These are phyloP conservation scores for Simalia tracyae DNA, from an alignment of 2,797 vertebrate genomes.

Conservation along the genomic window DNA sequence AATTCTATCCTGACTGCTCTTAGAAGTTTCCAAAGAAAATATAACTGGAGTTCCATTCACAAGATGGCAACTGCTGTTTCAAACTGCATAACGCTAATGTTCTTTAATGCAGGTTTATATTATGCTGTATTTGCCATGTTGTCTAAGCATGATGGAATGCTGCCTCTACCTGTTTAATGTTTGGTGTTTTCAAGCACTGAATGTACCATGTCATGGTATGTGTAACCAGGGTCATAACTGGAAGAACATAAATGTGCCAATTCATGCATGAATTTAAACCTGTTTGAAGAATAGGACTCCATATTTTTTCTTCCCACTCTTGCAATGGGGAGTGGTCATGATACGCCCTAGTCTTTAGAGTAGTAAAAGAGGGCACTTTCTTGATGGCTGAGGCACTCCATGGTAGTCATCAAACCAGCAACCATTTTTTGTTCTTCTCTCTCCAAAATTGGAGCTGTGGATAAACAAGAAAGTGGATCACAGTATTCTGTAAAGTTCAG, in stretches of 20 bases:
- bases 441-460: no score
- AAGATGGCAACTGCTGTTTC: background rate
- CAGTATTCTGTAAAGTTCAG: background rate
- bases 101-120: background rate
- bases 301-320: background rate
- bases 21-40: background rate
- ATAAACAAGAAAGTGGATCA: background rate
- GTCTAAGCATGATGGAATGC: background rate
- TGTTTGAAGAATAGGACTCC: background rate
- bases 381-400: background rate
- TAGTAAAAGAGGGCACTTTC: background rate
- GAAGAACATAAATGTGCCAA: background rate
- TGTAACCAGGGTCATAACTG: background rate
- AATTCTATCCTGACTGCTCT: background rate
- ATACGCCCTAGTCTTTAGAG: background rate
- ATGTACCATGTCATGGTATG: background rate
- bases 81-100: background rate
- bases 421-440: background rate
- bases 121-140: background rate
- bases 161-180: background rate
- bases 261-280: background rate
- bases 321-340: background rate
- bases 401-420: background rate
- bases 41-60: background rate
- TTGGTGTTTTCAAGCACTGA: background rate